A percentile compares a stretch with the other conserved stretches of the same genome.
These are phyloP conservation scores for Marcusenius ussheri DNA, from an alignment of 2,113 vertebrate species.

Conservation along the genomic window DNA sequence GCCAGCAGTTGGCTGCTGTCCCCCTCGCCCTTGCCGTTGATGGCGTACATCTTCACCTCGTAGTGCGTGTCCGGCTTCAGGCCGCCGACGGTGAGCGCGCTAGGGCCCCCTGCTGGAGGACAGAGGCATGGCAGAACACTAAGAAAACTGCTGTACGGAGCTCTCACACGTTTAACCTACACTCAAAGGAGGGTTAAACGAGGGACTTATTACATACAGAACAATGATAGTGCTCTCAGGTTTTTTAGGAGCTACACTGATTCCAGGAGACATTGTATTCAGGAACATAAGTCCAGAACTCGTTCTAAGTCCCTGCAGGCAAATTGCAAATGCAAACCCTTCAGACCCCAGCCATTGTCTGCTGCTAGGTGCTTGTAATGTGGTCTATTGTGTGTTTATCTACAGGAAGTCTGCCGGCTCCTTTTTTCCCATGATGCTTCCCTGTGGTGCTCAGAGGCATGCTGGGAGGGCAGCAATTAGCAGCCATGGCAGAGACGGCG, in stretches of 20 bases:
- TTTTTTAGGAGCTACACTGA: neutral
- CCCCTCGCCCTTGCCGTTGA: conserved; percentile 90
- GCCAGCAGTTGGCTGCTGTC: conserved; percentile 68
- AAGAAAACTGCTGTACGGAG: neutral
- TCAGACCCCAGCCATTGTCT: neutral
- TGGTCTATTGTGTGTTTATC: neutral
- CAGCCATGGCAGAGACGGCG: neutral
- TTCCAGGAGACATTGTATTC: neutral
- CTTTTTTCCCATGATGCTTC: neutral
- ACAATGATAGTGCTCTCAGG: neutral
- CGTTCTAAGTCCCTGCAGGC: neutral
- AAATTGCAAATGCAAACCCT: neutral
- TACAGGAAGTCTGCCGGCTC: neutral
- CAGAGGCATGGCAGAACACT: neutral
- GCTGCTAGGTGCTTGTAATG: neutral
- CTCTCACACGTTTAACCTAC: neutral
- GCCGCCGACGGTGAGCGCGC: conserved; percentile 70
- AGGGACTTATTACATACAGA: neutral
- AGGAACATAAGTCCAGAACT: neutral
- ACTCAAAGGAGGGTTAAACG: neutral
- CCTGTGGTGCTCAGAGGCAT: neutral
- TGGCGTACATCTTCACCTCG: conserved; percentile 76
- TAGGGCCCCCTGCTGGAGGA: conserved; percentile 36
- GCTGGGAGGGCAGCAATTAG: neutral
- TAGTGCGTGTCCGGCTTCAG: conserved; percentile 84